Evolutionary conservation across 2,113 vertebrate species (phyloP), one percentile per base, ranked within the genome.

Genomic region (Sturnira hondurensis): DNA sequence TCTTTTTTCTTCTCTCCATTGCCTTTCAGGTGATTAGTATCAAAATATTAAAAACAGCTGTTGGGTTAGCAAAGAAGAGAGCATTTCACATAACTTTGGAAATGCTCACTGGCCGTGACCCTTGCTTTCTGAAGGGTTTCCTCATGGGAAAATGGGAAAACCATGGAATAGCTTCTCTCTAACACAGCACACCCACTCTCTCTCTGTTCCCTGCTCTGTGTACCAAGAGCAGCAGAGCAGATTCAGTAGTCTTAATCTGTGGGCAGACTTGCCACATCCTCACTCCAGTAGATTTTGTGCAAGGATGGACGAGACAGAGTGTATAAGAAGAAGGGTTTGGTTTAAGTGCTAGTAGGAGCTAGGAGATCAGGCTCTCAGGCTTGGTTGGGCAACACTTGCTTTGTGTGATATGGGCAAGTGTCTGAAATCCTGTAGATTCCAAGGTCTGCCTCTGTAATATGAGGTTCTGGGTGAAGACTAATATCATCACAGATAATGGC

Each of bases 11-110:
- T 67, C 33, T 84, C 24, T 61, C 70, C 16, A 7, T 36, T 47
- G 41, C 36, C 31, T 85, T 93, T 93, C 74, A 93, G 89, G 85
- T 93, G 80, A 92, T 77, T 67, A 70, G 31, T 54, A 84, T 74
- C 63, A 87, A 81, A 89, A 52, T 91, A 71, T 76, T 91, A 70
- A 86, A 86, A 90, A 68, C 58, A 93, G 81, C 68, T 92, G 20
- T 43, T 87, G 41, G 38, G 14, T 52, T 91, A 63, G 14, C 81
- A 85, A 87, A 70, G 67, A 82, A 88, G 50, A 84, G 22, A 61
- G 45, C 52, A 71, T 82, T 65, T 78, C 71, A 52, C 36, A 22
- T 45, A 31, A 56, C 81, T n/a, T 73, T 22, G 41, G 67, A 80
- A 85, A 61, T 20, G 33, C 54, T 86, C 9, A 11, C 38, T 74